Base-by-base conservation (phyloP, 92 coral and sea anemone genomes). In the Umimayanthus kanabou region DNA sequence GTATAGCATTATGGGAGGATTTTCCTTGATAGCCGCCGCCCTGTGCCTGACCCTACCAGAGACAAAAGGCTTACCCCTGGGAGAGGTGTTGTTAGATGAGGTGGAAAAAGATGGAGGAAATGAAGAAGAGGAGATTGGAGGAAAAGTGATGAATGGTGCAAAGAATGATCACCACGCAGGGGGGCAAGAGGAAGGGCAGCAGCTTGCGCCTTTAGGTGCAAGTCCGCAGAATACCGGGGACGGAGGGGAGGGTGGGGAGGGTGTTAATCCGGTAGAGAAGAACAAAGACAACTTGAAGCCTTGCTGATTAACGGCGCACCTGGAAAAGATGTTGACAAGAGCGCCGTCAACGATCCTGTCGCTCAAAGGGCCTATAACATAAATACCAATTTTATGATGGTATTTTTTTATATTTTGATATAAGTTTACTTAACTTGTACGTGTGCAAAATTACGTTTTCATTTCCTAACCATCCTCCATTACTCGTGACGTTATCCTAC, bases 41-140 rank as follows among this genome's bases (percentile, higher is more conserved):
- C n/a, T 80, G 74, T 80, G 85, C 85, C 39, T 80, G 74, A 80
- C 85, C 18, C 85, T 80, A 37, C 85, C 85, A 2, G 85, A 80
- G 49, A 80, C 85, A 37, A 80, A 28, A 39, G 22, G 37, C 30
- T 6, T 80, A 66, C 85, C 85, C 9, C 73, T 80, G 39, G 74
- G 37, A 74, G 85, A 80, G 66, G 85, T 80, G 30, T 30, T 80
- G 73, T 25, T 14, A 0, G 82, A 79, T n/a, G 73, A 39, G 30
- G 0, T 20, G 43, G 85, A 64, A 18, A 9, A 23, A 45, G 85
- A 57, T 13, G 73, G 28, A 33, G 73, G 66, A 8, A 57, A 80
- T 15, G 73, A 61, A 7, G 85, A 58, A 47, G 39, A 2, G 80
- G 1, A 43, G 11, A 3, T 43, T 40, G 80, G 28, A 76, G 49